These are phyloP conservation scores for Botia almorhae DNA, from an alignment of 2,797 vertebrate genomes.

Conservation along the genomic window DNA sequence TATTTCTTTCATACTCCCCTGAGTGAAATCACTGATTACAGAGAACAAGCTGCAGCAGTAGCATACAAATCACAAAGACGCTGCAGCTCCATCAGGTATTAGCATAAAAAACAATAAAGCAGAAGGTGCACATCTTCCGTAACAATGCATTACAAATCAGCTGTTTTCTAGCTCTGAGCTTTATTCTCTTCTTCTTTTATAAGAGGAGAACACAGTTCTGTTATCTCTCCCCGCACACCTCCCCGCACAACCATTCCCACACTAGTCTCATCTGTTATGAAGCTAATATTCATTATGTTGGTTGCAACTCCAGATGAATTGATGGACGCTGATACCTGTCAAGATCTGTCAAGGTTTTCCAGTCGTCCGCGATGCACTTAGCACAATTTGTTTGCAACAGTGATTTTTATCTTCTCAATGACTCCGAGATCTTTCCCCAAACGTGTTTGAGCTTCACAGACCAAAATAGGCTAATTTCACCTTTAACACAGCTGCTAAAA, in stretches of 20 bases:
- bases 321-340: neutral
- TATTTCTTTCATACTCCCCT: neutral
- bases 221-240: neutral
- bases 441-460: neutral
- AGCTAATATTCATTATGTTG: neutral
- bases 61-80: constrained; percentile 21
- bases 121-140: constrained; percentile 12
- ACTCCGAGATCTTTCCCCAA: neutral
- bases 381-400: neutral
- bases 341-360: neutral
- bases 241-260: neutral
- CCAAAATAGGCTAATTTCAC: neutral
- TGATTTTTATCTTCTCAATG: neutral
- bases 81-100: constrained; percentile 9
- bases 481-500: neutral
- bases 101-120: constrained; percentile 16
- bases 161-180: constrained; percentile 5
- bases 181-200: constrained; percentile 14
- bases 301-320: neutral
- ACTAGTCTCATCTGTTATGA: neutral
- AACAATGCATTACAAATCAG: constrained; percentile 28
- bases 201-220: neutral
- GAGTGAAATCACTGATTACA: constrained; percentile 35
- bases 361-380: neutral
- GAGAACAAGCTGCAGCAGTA: constrained; percentile 9